Evolutionary conservation across 2,888 invertebrate genomes (phyloP).

Genomic region (Kuschelorhynchus macadamiae): DNA sequence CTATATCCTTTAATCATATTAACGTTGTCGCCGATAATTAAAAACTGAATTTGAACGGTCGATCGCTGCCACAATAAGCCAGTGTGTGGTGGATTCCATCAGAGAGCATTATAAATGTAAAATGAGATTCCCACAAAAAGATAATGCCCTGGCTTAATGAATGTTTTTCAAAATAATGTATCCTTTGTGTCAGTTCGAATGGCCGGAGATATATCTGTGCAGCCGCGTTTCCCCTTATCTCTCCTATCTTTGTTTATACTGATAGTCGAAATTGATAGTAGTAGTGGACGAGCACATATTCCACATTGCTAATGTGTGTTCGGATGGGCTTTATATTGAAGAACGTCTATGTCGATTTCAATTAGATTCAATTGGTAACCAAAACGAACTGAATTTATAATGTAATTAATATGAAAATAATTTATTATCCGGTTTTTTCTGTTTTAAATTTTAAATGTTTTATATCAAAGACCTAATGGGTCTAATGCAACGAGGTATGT

Average conservation of each 20-base stretch:
- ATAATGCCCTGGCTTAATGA: slow-evolving; percentile 46
- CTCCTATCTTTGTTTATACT: slow-evolving; percentile 40
- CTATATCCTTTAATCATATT: too few species aligned
- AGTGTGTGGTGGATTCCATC: slow-evolving; percentile 42
- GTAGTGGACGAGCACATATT: slow-evolving; percentile 14
- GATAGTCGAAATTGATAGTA: slow-evolving; percentile 45
- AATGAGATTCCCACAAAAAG: slow-evolving; percentile 50
- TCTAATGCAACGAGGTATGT: too few species aligned
- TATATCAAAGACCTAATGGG: too few species aligned
- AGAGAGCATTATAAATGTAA: slow-evolving; percentile 45
- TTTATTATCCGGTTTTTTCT: too few species aligned
- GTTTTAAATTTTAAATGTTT: too few species aligned
- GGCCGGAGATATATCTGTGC: slow-evolving; percentile 47
- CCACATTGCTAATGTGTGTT: slow-evolving; percentile 24
- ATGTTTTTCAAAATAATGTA: slow-evolving; percentile 50
- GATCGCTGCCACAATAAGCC: slow-evolving; percentile 23
- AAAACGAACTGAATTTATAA: too few species aligned
- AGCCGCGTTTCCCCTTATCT: slow-evolving; percentile 42
- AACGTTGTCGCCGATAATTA: slow-evolving; percentile 21
- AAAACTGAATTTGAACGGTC: slow-evolving; percentile 28
- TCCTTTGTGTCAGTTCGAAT: slow-evolving; percentile 47
- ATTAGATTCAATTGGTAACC: too few species aligned
- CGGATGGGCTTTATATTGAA: background rate
- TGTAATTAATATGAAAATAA: too few species aligned
- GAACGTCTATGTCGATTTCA: too few species aligned